Evolutionary conservation across 2,888 invertebrate species (phyloP), one percentile per base, ranked within the genome.

Genomic region (Pyrrhia umbra): DNA sequence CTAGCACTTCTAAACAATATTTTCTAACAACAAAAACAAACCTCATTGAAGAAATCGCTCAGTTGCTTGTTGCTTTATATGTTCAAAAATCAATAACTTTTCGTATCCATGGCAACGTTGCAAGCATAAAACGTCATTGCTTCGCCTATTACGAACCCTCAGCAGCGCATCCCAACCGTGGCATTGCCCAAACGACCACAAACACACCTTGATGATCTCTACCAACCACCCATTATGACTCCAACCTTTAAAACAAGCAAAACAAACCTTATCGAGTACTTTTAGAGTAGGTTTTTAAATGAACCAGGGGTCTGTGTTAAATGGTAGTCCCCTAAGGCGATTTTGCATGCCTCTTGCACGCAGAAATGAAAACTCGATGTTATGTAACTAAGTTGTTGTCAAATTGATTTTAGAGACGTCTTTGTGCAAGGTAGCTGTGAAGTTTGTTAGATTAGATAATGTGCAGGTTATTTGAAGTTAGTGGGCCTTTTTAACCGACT

Each of bases 281-380:
- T 0, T 1, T 0, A 78, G 65, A 39, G 69, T 56, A 16, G 13
- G 15, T 40, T 30, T 52, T 68, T 5, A 10, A 25, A 43, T 37
- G 6, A 49, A 13, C 2, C 0, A 23, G 6, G 52, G 79, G 18
- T 78, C 78, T 23, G 9, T 30, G 10, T 72, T 64, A 20, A 55
- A 16, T 84, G 78, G 86, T 68, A 15, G 1, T 6, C 1, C 49
- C 79, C 64, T 86, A 86, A 90, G 81, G 79, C 73, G 80, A 89
- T 90, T 87, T 79, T 83, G 79, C 82, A 90, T 89, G 90, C 80
- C 83, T 81, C 82, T 83, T 90, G 87, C 81, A 79, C 86, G 81
- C 80, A 83, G 82, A 89, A 86, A 90, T 90, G 90, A 88, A 90
- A 90, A 88, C 84, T 87, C 80, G 80, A 77, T 82, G 83, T 76